Conservation (phyloP, 2,113 vertebrate species). For the Gavia stellata region DNA sequence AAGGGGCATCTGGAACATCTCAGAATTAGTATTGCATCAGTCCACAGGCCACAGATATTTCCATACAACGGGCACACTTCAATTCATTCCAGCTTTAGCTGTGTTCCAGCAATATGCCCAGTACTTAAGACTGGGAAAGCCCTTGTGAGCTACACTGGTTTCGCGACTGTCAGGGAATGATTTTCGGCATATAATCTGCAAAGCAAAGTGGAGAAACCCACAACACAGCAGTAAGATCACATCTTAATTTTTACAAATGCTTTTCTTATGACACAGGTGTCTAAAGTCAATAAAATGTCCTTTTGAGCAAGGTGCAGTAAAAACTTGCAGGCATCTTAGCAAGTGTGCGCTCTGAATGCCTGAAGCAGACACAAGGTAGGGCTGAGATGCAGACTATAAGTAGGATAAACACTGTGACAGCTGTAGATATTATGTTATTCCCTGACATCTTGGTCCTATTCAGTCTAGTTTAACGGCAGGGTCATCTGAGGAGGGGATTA, state of each 20-base stretch:
- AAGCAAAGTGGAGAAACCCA: not conserved
- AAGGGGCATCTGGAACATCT: slow-evolving; percentile 45
- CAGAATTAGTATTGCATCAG: slow-evolving; percentile 30
- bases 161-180: not conserved
- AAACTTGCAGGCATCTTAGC: not conserved
- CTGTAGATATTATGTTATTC: not conserved
- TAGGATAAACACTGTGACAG: not conserved
- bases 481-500: not conserved
- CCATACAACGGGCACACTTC: slow-evolving; percentile 41
- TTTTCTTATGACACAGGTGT: not conserved
- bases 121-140: not conserved
- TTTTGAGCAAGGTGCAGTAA: not conserved
- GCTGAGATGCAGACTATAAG: not conserved
- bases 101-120: not conserved
- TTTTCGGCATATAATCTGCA: not conserved
- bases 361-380: not conserved
- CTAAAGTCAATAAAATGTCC: not conserved
- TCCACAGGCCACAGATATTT: slow-evolving; percentile 39
- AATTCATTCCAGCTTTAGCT: slow-evolving; percentile 20
- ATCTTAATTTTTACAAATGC: slow-evolving; percentile 39
- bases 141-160: not conserved
- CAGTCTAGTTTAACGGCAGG: not conserved
- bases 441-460: not conserved
- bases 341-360: not conserved
- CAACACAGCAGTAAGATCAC: slow-evolving; percentile 42